Evolutionary conservation across 2,797 vertebrate genomes (phyloP).

Genomic region (Poecilia picta): DNA sequence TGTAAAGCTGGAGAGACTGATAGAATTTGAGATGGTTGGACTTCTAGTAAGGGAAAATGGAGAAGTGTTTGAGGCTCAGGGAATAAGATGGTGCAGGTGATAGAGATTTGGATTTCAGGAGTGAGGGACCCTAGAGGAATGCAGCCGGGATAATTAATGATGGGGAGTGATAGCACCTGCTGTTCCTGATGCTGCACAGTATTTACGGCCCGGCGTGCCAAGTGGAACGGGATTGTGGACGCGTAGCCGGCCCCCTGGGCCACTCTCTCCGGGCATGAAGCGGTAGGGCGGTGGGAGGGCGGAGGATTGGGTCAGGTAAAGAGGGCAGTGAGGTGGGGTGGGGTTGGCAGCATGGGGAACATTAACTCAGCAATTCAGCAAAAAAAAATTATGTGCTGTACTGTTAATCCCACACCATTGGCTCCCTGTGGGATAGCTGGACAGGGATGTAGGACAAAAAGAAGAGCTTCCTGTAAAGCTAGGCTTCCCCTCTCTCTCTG

Average conservation of each 20-base stretch:
- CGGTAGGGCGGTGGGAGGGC: conserved; percentile 11
- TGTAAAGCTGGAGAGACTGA: conserved; percentile 35
- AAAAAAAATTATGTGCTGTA: conserved; percentile 72
- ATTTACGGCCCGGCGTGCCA: conserved; percentile 71
- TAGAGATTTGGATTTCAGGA: conserved; percentile 61
- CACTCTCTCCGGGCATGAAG: conserved; percentile 50
- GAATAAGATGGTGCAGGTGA: conserved; percentile 57
- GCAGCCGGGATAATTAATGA: conserved; percentile 77
- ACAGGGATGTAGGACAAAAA: conserved; percentile 67
- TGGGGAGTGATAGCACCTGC: conserved; percentile 74
- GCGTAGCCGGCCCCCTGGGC: conserved; percentile 43
- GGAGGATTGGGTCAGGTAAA: conserved; percentile 39
- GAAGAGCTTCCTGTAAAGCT: conserved; percentile 49
- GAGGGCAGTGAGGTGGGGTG: conserved; percentile 6
- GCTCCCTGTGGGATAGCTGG: conserved; percentile 60
- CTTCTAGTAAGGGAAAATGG: conserved; percentile 46
- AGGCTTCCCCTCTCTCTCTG: conserved; percentile 31
- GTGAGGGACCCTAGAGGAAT: conserved; percentile 69
- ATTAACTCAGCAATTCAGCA: conserved; percentile 64
- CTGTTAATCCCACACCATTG: conserved; percentile 63
- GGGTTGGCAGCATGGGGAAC: conserved; percentile 30
- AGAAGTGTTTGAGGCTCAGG: conserved; percentile 20
- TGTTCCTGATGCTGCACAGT: conserved; percentile 71
- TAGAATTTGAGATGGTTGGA: conserved; percentile 50
- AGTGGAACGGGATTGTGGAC: conserved; percentile 59